Evolutionary conservation across 2,113 vertebrate genomes (phyloP).

Genomic region (Geococcyx californianus): DNA sequence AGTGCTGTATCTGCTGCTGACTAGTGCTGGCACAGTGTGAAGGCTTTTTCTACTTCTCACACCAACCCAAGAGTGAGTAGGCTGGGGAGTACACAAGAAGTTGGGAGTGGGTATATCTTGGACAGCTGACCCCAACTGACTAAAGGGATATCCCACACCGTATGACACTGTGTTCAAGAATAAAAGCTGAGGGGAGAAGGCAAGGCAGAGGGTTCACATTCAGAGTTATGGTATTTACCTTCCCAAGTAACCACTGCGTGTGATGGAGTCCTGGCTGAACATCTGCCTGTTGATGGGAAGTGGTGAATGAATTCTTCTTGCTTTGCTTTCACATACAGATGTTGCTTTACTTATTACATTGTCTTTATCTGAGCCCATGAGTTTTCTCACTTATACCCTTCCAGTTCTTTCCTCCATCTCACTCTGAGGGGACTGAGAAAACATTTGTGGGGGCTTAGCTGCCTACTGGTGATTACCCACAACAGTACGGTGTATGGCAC

Average conservation of each 20-base stretch:
- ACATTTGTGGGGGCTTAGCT: not conserved
- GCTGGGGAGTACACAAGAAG: not conserved
- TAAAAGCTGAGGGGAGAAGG: not conserved
- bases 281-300: not conserved
- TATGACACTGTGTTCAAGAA: not conserved
- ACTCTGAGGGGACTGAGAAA: fast-evolving
- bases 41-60: not conserved
- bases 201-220: not conserved
- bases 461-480: fast-evolving
- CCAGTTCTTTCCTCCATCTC: not conserved
- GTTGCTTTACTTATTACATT: not conserved
- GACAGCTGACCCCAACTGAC: not conserved
- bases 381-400: not conserved
- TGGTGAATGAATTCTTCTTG: not conserved
- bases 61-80: fast-evolving
- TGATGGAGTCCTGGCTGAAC: not conserved
- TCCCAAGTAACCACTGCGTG: fast-evolving
- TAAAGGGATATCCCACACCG: not conserved
- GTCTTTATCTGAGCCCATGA: not conserved
- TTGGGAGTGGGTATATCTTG: fast-evolving
- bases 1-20: not conserved
- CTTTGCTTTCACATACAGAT: not conserved
- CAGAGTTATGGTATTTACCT: not conserved
- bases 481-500: fast-evolving
- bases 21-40: not conserved